Percentiles rank a stretch among this genome's conserved stretches.
Conservation (phyloP, 2,888 invertebrate species). For the Sphecodes monilicornis region DNA sequence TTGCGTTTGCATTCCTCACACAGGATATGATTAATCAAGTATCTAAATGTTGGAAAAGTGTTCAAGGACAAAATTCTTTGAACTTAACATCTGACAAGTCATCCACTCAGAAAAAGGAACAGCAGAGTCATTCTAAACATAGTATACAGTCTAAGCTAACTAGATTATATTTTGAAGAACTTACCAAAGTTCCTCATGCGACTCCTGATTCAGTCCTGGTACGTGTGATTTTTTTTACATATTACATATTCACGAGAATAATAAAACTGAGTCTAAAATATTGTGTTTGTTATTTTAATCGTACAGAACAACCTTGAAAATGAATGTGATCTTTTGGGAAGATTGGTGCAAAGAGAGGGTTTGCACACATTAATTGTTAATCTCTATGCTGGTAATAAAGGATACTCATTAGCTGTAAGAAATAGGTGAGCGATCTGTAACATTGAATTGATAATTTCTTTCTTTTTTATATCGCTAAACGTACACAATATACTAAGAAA, state of each 20-base stretch:
- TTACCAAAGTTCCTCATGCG: conserved; percentile 82
- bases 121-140: conserved; percentile 78
- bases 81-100: conserved; percentile 75
- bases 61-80: conserved; percentile 72
- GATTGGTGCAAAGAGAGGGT: conserved; percentile 93
- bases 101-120: conserved; percentile 78
- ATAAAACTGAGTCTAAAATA: conserved; percentile 10
- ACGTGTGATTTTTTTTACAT: conserved; percentile 49
- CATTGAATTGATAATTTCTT: conserved; percentile 40
- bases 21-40: conserved; percentile 81
- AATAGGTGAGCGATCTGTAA: conserved; percentile 85
- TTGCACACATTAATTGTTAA: conserved; percentile 96
- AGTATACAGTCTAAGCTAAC: conserved; percentile 83
- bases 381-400: conserved; percentile 96
- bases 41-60: conserved; percentile 75
- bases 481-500: conserved; percentile 10
- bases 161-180: conserved; percentile 82
- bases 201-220: conserved; percentile 83
- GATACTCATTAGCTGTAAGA: conserved; percentile 91
- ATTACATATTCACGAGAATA: conserved; percentile 7
- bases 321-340: conserved; percentile 89
- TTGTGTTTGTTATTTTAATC: conserved; percentile 28
- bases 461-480: background rate
- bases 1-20: conserved; percentile 2
- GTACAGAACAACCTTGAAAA: conserved; percentile 82